Evolutionary conservation across 1,140 invertebrate species (phyloP).

Genomic region (Phymastichus coffea): DNA sequence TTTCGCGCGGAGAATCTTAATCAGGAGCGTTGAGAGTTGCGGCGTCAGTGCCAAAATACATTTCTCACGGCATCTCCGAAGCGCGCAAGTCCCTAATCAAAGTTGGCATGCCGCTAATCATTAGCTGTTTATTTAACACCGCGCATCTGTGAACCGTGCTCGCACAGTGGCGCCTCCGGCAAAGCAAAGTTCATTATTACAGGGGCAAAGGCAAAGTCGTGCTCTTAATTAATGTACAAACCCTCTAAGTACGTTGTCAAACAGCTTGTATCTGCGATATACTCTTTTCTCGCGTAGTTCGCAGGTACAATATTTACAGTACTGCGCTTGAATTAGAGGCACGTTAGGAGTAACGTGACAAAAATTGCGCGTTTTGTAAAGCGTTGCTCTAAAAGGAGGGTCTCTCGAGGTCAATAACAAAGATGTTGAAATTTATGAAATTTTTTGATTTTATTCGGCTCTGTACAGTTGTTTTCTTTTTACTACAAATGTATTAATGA

Average conservation of each 20-base stretch:
- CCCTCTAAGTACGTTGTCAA: background rate
- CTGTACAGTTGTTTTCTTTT: conserved; percentile 31
- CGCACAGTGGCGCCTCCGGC: background rate
- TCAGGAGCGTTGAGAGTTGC: too few species aligned
- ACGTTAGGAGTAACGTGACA: too few species aligned
- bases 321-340: too few species aligned
- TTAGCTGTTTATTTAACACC: background rate
- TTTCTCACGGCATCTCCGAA: too few species aligned
- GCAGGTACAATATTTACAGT: background rate
- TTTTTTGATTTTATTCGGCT: conserved; percentile 27
- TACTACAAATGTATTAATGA: conserved; percentile 50
- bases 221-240: conserved; percentile 9
- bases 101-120: too few species aligned
- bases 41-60: too few species aligned
- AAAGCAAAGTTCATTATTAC: conserved; percentile 5
- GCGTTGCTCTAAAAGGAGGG: too few species aligned
- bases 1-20: too few species aligned
- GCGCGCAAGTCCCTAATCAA: too few species aligned
- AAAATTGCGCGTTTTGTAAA: background rate
- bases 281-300: background rate
- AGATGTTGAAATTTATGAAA: conserved; percentile 26
- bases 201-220: background rate
- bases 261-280: background rate
- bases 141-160: background rate
- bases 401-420: too few species aligned